Evolutionary conservation across 2,113 vertebrate genomes (phyloP), one percentile per base, ranked within the genome.

Genomic region (Epinephelus fuscoguttatus): DNA sequence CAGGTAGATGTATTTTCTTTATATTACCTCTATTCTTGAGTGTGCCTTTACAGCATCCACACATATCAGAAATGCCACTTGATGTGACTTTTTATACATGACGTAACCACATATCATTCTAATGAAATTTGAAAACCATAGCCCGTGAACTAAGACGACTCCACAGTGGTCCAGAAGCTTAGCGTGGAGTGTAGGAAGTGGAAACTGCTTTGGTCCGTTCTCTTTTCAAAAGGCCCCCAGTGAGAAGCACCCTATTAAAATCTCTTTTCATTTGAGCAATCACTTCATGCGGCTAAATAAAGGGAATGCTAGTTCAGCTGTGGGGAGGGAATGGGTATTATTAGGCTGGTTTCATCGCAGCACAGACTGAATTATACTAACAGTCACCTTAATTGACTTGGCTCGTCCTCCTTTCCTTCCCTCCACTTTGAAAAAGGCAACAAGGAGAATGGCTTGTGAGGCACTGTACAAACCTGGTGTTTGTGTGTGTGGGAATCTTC

Each of bases 241-340:
- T 77, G 81, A 91, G 78, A 86, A 74, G 47, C 62, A 89, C 64
- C 88, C 91, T 68, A 87, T 89, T 93, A 92, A 91, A 91, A 88
- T 70, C 85, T 78, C 92, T 89, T 90, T 94, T 92, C 86, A 92
- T 93, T 91, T 80, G 57, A 81, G 84, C 84, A 84, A 90, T 86
- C 70, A 74, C 84, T 92, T 87, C 84, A 86, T 74, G 84, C 73
- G 49, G 87, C 87, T 91, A 86, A 92, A 93, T 86, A 89, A 91
- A 91, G 79, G 84, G 55, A 75, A 80, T 67, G 84, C 77, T 62
- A 75, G 87, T 80, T 89, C 81, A 91, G 90, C 90, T 74, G 76
- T 63, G 61, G 75, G 75, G 77, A 82, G 80, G 86, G 66, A 88
- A 84, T 64, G 75, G 49, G 68, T 81, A 86, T 92, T 91, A 91